These are phyloP conservation scores for Macrocentrus cingulum DNA, from an alignment of 1,140 invertebrate species.

Conservation along the genomic window DNA sequence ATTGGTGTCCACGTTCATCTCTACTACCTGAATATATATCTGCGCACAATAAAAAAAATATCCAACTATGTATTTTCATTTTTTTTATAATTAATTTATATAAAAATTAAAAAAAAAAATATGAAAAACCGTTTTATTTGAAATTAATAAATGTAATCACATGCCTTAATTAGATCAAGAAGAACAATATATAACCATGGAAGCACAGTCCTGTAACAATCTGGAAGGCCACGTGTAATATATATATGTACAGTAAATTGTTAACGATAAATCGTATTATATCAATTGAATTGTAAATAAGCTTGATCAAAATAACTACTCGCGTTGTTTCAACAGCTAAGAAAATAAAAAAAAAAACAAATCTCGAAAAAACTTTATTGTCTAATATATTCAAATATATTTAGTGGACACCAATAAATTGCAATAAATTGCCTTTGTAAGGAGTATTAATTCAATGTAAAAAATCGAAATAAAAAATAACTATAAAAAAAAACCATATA, in stretches of 20 bases:
- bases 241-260: neutral
- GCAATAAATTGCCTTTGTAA: constrained; percentile 32
- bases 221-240: constrained; percentile 5
- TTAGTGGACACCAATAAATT: constrained; percentile 50
- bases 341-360: neutral
- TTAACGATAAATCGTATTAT: too few species aligned
- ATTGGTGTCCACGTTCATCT: constrained; percentile 55
- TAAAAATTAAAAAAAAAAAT: constrained; percentile 8
- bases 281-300: too few species aligned
- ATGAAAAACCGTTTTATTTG: constrained; percentile 11
- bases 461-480: too few species aligned
- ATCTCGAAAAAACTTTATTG: constrained; percentile 16
- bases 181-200: neutral
- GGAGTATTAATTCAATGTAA: constrained; percentile 29
- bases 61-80: constrained; percentile 31
- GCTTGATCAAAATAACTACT: too few species aligned
- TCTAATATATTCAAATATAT: constrained; percentile 46
- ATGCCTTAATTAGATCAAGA: neutral
- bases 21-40: constrained; percentile 57
- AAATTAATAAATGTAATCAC: neutral
- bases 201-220: neutral
- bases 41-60: constrained; percentile 40
- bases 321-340: neutral
- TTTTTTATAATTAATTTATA: constrained; percentile 22
- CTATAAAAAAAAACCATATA: too few species aligned